Evolutionary conservation across 1,140 invertebrate genomes (phyloP).

Genomic region (Oryzaephilus surinamensis): DNA sequence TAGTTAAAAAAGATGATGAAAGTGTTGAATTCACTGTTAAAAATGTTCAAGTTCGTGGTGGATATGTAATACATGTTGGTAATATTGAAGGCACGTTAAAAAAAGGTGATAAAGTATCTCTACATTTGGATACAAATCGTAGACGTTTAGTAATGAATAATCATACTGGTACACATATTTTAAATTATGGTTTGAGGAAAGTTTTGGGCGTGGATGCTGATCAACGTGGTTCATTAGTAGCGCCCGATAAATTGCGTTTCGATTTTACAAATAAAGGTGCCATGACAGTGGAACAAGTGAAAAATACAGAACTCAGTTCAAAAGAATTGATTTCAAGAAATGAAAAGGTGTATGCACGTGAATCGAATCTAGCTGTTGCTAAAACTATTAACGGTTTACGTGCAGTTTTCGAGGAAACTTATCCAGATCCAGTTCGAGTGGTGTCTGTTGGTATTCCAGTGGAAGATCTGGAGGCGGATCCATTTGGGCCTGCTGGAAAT

Average conservation of each 20-base stretch:
- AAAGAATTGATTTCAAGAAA: slow-evolving; percentile 71
- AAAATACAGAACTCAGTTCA: slow-evolving; percentile 69
- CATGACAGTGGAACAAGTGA: slow-evolving; percentile 78
- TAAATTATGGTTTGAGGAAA: slow-evolving; percentile 88
- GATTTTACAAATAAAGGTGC: slow-evolving; percentile 95
- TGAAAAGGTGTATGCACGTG: slow-evolving; percentile 80
- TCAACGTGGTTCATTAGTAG: slow-evolving; percentile 96
- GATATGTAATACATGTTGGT: slow-evolving; percentile 92
- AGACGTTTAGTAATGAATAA: slow-evolving; percentile 93
- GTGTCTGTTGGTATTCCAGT: slow-evolving; percentile 91
- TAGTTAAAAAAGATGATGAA: slow-evolving; percentile 79
- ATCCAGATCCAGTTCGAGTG: slow-evolving; percentile 96
- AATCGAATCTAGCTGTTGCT: slow-evolving; percentile 70
- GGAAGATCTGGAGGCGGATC: slow-evolving; percentile 80
- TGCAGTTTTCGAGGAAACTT: slow-evolving; percentile 98
- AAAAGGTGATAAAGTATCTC: slow-evolving; percentile 76
- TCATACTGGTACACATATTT: slow-evolving; percentile 95
- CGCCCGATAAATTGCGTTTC: slow-evolving; percentile 90
- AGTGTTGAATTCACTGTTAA: slow-evolving; percentile 85
- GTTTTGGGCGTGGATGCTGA: slow-evolving; percentile 86
- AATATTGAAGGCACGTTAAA: slow-evolving; percentile 72
- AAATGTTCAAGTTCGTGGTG: slow-evolving; percentile 92
- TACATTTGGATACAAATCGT: slow-evolving; percentile 75
- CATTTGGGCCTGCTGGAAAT: slow-evolving; percentile 61
- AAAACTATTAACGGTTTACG: slow-evolving; percentile 90